phyloP scores from a whole-genome alignment of 2,113 vertebrate species.

The Nesospiza acunhae region DNA sequence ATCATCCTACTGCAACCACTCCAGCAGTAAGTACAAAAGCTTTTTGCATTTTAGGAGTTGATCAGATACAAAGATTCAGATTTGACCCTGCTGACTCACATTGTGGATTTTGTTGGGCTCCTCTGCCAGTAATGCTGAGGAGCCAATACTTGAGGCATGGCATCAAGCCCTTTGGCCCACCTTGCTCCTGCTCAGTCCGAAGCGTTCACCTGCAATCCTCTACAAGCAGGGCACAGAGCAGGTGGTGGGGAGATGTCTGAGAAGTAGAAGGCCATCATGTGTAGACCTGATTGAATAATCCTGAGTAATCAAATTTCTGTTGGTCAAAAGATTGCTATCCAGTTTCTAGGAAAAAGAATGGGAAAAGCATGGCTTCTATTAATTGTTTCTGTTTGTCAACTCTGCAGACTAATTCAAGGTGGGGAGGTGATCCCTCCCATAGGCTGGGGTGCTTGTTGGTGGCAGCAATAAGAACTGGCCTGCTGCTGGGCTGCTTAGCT shows the following conservation, averaged over 20 bases:
- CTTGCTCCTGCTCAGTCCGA: not conserved
- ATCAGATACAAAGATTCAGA: not conserved
- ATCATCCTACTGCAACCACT: not conserved
- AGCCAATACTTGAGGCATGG: not conserved
- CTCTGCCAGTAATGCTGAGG: not conserved
- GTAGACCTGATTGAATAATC: not conserved
- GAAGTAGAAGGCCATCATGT: not conserved
- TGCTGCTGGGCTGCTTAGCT: not conserved
- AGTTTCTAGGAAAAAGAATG: not conserved
- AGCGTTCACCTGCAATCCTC: not conserved
- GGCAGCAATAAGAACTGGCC: not conserved
- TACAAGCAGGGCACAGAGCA: not conserved
- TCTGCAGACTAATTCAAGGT: not conserved
- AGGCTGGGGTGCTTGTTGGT: not conserved
- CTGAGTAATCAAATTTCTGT: not conserved
- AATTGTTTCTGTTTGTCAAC: not conserved
- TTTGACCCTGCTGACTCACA: not conserved
- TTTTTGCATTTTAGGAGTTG: not conserved
- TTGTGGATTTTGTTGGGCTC: not conserved
- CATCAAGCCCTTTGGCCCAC: not conserved
- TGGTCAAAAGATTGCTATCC: not conserved
- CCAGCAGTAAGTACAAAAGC: constrained; percentile 71
- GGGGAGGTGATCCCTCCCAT: not conserved
- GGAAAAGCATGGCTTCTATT: not conserved
- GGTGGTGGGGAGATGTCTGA: not conserved